Base-by-base conservation (phyloP, 2,113 vertebrate genomes). In the Ascaphus truei region DNA sequence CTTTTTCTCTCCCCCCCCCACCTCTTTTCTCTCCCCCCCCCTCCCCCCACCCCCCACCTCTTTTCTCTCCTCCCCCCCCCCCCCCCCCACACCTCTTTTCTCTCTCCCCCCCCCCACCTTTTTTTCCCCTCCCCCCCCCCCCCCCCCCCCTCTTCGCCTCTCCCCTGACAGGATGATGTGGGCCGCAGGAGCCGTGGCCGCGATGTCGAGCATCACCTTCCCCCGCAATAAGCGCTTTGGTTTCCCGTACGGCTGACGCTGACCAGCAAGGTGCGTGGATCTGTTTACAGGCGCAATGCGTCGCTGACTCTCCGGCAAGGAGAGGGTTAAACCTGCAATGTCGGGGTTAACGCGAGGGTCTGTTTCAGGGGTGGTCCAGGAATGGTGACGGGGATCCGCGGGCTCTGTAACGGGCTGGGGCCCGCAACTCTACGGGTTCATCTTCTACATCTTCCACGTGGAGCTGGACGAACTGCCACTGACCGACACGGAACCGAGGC, bases 401-500 rank as follows among this genome's bases (percentile, higher is more conserved):
- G 93, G 3, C 59, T 95, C n/a, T 95, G 93, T 73, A 95, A 92
- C 34, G 93, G 93, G 18, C 83, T 95, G 63, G 93, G 93, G 41
- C 93, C 92, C 9, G 92, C 93, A n/a, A 0, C 92, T 95, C 8
- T 95, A 94, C 72, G 92, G 92, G 2, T 94, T 95, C 73, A 95
- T 94, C 83, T 94, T 95, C 85, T 95, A 93, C 72, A 95, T 94
- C 59, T 95, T 94, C 75, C 93, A 95, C 0, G 93, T 95, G 48
- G 93, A 95, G 75, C 76, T 95, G 69, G 88, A 90, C 68, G 90
- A 93, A 73, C 75, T 91, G 66, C 87, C 91, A 33, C 88, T 90
- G 75, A 77, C 86, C 5, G 86, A 90, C 15, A 75, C 84, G 0
- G 73, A 86, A 0, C 7, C 84, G 16, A 83, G 57, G 74, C 80